Conservation (phyloP, 1,140 invertebrate species). For the Sitophilus oryzae region DNA sequence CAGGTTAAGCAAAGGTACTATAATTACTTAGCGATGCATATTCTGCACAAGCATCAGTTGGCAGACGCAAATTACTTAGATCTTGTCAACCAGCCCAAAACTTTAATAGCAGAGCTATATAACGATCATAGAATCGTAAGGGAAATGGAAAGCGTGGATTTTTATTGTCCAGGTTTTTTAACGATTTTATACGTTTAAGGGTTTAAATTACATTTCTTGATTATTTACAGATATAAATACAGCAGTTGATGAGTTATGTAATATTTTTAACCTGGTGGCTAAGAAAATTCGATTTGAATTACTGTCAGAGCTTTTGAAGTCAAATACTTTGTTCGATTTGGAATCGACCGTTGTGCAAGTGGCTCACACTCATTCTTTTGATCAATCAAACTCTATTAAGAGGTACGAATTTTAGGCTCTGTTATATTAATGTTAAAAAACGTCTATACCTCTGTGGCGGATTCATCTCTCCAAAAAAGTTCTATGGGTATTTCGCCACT, state of each 20-base stretch:
- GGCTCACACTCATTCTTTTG: too few species aligned
- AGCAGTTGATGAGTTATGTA: conserved; percentile 32
- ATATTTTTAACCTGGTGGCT: conserved; percentile 27
- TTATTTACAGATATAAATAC: conserved; percentile 36
- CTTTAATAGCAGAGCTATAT: conserved; percentile 35
- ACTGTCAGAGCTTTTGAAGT: conserved; percentile 23
- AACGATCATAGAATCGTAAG: conserved; percentile 32
- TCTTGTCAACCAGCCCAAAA: conserved; percentile 25
- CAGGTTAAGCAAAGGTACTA: conserved; percentile 35
- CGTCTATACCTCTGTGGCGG: too few species aligned
- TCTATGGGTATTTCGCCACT: too few species aligned
- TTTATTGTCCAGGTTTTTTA: conserved; percentile 27
- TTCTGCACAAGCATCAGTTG: conserved; percentile 33
- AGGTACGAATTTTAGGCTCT: too few species aligned
- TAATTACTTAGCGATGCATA: conserved; percentile 31
- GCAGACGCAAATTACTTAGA: conserved; percentile 29
- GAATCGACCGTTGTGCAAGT: conserved; percentile 9
- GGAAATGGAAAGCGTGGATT: conserved; percentile 13
- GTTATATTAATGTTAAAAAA: too few species aligned
- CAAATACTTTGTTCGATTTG: conserved; percentile 16
- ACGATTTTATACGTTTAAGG: too few species aligned
- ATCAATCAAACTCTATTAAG: too few species aligned
- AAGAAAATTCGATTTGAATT: conserved; percentile 20
- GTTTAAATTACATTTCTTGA: conserved; percentile 3
- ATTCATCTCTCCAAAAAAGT: too few species aligned